phyloP scores from a whole-genome alignment of 1,140 invertebrate species.

The Trachymyrmex cornetzi region DNA sequence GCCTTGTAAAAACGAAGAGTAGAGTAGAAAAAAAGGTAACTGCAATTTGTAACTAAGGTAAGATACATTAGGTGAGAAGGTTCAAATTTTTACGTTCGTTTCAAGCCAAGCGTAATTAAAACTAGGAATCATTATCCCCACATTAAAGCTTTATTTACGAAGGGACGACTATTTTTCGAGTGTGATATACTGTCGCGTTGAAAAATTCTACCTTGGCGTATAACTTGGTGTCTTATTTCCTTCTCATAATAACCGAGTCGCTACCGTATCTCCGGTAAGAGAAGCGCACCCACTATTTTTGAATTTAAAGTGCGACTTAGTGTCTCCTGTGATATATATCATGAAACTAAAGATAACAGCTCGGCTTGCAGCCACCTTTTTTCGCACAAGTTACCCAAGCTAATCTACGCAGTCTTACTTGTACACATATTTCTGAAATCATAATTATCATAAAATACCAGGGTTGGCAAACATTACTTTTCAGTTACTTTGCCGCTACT shows the following conservation, averaged over 20 bases:
- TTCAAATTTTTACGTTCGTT: constrained; percentile 5
- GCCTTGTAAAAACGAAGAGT: not conserved
- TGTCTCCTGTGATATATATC: constrained; percentile 52
- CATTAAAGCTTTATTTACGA: constrained; percentile 38
- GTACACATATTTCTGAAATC: not conserved
- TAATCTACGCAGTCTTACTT: constrained; percentile 20
- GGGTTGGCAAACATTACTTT: too few relatives aligned
- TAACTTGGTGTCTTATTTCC: constrained; percentile 55
- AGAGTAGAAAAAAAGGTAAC: not conserved
- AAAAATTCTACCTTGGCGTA: constrained; percentile 33
- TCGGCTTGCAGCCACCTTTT: constrained; percentile 25
- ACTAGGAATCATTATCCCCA: constrained; percentile 16
- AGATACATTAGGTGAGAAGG: not conserved
- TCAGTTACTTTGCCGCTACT: too few relatives aligned
- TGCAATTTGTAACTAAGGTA: constrained; percentile 9
- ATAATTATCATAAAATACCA: not conserved
- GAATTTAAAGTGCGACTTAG: constrained; percentile 64
- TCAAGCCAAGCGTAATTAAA: constrained; percentile 31
- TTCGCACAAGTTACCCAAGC: constrained; percentile 14
- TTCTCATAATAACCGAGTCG: constrained; percentile 49
- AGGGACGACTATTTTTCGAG: constrained; percentile 29
- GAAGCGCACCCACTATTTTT: constrained; percentile 43
- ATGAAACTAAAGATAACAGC: constrained; percentile 61
- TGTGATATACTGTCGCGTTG: constrained; percentile 43
- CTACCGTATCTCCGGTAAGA: constrained; percentile 36